Conservation (phyloP, 2,113 vertebrate species). For the Pelvicachromis taeniatus region DNA sequence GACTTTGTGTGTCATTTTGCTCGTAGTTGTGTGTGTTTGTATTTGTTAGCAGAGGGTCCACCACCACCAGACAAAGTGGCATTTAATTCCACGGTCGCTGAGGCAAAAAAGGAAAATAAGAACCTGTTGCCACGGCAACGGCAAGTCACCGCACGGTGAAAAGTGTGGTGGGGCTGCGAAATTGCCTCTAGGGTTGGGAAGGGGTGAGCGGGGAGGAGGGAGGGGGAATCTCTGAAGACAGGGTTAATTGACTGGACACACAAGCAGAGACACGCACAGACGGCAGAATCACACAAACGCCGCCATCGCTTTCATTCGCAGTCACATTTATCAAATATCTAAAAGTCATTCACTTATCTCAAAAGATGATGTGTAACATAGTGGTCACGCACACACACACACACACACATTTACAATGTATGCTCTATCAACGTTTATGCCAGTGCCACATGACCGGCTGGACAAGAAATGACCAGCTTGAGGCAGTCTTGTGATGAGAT, state of each 20-base stretch:
- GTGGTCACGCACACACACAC: background rate
- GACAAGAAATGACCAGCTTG: background rate
- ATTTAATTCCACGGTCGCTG: conserved; percentile 38
- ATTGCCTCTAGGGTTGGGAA: conserved; percentile 10
- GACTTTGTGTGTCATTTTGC: too few relatives aligned
- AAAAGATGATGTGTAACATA: background rate
- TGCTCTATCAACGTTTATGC: background rate
- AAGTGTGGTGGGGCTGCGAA: conserved; percentile 18
- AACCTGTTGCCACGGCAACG: conserved; percentile 62
- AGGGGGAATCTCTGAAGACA: background rate
- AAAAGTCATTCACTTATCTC: background rate
- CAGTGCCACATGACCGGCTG: background rate
- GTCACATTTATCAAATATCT: background rate
- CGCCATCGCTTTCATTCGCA: background rate
- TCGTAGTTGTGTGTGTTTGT: background rate
- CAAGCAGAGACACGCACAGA: background rate
- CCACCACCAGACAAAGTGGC: conserved; percentile 31
- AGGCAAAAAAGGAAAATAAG: conserved; percentile 6
- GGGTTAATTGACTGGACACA: conserved; percentile 52
- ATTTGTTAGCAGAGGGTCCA: conserved; percentile 2
- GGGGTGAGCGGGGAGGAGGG: background rate
- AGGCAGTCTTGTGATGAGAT: background rate
- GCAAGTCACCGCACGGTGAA: conserved; percentile 40
- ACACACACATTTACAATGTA: background rate
- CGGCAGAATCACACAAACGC: background rate